Base-by-base conservation (phyloP, 1,140 invertebrate genomes). In the Drosophila sp. region DNA sequence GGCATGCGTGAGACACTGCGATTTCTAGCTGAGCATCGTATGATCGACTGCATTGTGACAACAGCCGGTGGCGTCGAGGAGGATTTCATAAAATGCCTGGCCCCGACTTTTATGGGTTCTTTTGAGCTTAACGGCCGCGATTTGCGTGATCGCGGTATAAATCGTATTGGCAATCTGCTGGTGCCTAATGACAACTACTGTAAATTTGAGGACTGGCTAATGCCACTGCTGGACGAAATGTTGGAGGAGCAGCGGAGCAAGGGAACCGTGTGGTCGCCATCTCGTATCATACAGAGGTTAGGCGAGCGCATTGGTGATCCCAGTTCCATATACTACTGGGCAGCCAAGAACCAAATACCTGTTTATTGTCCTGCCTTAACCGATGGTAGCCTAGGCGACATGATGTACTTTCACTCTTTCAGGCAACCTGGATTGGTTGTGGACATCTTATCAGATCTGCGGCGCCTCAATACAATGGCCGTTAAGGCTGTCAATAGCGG, bases 101-200 rank as follows among this genome's bases (percentile, higher is more conserved):
- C 96, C 3, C 97, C 98, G 4, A 99, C 98, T 0, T 99, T 96
- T 89, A 80, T 99, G 84, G 90, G 90, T 0, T 92, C 91, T 9
- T 99, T 99, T 92, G 92, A 95, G 91, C 93, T 99, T 58, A 94
- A 95, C 82, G 99, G 96, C 0, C 95, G 94, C 90, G 92, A 92
- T 40, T 93, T 99, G 11, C 93, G 98, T 64, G 95, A 97, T 6
- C 94, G 95, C 74, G 99, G 98, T 7, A 97, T 99, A 34, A 99
- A 99, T 92, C 93, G 99, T 77, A 99, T 99, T 77, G 99, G 99
- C 29, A 99, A 99, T 93, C 93, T 99, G 29, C 93, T 99, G 21
- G 98, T 99, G 1, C 99, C 99, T 4, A 99, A 99, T 94, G 95
- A 98, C 82, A 99, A 99, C 93, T 99, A 99, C 92, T 99, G 98